Conservation (phyloP, 2,888 invertebrate species). For the Zaprionus lineosus region DNA sequence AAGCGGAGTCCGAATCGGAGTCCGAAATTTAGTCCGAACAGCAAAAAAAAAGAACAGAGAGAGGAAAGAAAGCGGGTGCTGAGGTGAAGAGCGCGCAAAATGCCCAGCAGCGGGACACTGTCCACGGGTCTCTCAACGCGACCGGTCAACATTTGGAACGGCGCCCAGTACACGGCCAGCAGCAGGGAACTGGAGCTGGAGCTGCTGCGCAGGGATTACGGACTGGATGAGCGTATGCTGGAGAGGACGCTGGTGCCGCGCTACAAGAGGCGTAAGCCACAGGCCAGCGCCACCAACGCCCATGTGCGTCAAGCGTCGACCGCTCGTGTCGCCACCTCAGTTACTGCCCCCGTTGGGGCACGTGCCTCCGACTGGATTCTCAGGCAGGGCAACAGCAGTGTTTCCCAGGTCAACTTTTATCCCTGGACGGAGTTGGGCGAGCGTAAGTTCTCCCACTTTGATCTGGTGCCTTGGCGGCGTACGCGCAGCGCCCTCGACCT, state of each 20-base stretch:
- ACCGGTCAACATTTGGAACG: conserved; percentile 79
- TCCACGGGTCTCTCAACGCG: conserved; percentile 28
- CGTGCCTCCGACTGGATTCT: conserved; percentile 80
- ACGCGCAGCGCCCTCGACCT: conserved; percentile 75
- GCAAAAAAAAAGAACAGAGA: background rate
- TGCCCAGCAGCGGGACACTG: conserved; percentile 36
- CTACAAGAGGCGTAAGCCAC: conserved; percentile 68
- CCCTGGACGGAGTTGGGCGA: conserved; percentile 73
- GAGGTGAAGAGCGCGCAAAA: conserved; percentile 4
- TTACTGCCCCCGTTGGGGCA: background rate
- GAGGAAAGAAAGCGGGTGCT: background rate
- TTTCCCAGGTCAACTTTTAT: conserved; percentile 79
- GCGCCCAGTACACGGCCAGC: conserved; percentile 78
- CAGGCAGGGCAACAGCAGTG: conserved; percentile 68
- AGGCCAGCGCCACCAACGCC: conserved; percentile 75
- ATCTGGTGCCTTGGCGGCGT: conserved; percentile 82
- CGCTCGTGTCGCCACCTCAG: background rate
- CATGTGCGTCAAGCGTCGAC: conserved; percentile 45
- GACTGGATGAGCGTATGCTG: conserved; percentile 76
- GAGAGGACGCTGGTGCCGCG: conserved; percentile 77
- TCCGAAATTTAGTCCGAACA: background rate
- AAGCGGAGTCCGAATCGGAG: no score
- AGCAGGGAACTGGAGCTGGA: conserved; percentile 76
- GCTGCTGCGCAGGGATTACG: conserved; percentile 72
- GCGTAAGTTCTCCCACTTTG: conserved; percentile 80